These are phyloP conservation scores for Acronicta leporina DNA, from an alignment of 2,888 invertebrate genomes.

Conservation along the genomic window DNA sequence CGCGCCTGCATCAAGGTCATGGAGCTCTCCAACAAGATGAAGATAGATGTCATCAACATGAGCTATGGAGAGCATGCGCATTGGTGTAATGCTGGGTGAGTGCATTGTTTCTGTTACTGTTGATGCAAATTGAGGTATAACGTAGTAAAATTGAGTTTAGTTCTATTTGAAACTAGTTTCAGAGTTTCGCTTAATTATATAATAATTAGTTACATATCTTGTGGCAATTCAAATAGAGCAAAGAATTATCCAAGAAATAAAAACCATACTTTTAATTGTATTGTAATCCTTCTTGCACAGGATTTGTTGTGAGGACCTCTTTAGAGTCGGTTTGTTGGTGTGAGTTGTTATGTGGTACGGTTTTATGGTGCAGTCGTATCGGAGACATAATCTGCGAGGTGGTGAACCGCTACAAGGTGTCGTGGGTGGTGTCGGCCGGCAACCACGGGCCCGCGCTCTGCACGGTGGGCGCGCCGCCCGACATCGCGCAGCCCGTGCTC, in stretches of 20 bases:
- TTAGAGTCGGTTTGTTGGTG: too few species aligned
- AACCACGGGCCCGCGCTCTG: conserved; percentile 98
- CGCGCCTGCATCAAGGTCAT: conserved; percentile 97
- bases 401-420: conserved; percentile 96
- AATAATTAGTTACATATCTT: too few species aligned
- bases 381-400: conserved; percentile 95
- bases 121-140: too few species aligned
- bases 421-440: conserved; percentile 98
- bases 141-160: too few species aligned
- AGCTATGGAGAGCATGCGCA: conserved; percentile 99
- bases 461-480: conserved; percentile 97
- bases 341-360: neutral
- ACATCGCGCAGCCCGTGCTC: conserved; percentile 94
- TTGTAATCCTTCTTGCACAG: too few species aligned
- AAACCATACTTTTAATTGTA: too few species aligned
- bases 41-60: conserved; percentile 98
- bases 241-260: too few species aligned
- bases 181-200: too few species aligned
- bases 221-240: too few species aligned
- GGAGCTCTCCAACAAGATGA: conserved; percentile 90
- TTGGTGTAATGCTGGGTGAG: conserved; percentile 96
- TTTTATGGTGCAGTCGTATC: conserved; percentile 90
- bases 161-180: too few species aligned
- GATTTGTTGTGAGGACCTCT: too few species aligned
- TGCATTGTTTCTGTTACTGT: neutral